A percentile compares a stretch with the other conserved stretches of the same genome.
phyloP scores from a whole-genome alignment of 2,113 vertebrate genomes.

The Centropristis striata region DNA sequence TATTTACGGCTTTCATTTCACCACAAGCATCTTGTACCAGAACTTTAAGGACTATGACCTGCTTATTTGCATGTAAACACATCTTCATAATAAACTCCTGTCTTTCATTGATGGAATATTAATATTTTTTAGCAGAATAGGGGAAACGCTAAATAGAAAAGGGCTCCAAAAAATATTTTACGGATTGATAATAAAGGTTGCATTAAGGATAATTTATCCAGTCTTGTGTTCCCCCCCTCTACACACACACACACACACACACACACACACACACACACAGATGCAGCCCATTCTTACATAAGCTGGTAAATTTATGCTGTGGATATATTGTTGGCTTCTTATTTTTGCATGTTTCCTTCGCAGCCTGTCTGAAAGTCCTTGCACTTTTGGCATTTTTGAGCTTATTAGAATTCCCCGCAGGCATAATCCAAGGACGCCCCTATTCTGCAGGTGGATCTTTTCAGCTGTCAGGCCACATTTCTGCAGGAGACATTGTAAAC shows the following conservation, averaged over 20 bases:
- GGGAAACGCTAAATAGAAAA: neutral
- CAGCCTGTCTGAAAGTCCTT: conserved; percentile 43
- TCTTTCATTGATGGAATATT: neutral
- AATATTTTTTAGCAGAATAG: neutral
- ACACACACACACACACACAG: neutral
- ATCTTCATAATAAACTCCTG: neutral
- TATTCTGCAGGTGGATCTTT: conserved; percentile 56
- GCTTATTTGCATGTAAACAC: neutral
- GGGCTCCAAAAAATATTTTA: too few relatives aligned
- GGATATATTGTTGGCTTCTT: conserved; percentile 22
- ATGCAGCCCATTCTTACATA: neutral
- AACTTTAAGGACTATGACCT: neutral
- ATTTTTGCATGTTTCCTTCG: conserved; percentile 17
- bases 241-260: neutral
- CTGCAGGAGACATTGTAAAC: conserved; percentile 48
- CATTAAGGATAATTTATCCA: neutral
- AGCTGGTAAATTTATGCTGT: conserved; percentile 37
- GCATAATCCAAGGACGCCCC: conserved; percentile 57
- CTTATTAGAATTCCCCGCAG: conserved; percentile 73
- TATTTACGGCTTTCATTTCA: conserved; percentile 18
- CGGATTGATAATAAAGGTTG: neutral
- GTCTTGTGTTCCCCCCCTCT: neutral
- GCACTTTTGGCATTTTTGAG: conserved; percentile 50
- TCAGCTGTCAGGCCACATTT: conserved; percentile 63
- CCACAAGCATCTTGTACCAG: neutral